Base-by-base conservation (phyloP, 1,140 invertebrate genomes). In the Temnothorax nylanderi region DNA sequence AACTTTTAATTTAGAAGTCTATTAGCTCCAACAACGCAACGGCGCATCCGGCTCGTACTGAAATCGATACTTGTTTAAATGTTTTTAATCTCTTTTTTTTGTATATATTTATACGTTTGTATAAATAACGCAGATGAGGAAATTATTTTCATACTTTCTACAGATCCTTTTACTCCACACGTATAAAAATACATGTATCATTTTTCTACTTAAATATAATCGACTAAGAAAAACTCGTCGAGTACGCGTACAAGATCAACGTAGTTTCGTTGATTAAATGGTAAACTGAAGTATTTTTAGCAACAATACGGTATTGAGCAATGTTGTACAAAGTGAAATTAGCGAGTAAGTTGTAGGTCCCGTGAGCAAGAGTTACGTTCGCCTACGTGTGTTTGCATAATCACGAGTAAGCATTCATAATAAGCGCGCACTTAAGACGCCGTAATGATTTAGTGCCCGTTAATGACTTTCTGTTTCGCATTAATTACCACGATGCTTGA, bases 391-490 rank as follows among this genome's bases (percentile, higher is more conserved):
- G 89, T 89, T 90, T 90, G 89, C 88, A 90, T 90, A 90, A 90
- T 90, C 85, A 86, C 89, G 88, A 87, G 69, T 77, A 87, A 90
- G 89, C 67, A 85, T 90, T 87, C 85, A 71, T 64, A 74, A 78
- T 86, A 88, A 89, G 85, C 86, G 85, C 84, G 65, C 84, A 64
- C 76, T 82, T 77, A 88, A 90, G 71, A 75, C 65, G 75, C 65
- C 58, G 62, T 86, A 71, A 87, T 90, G 89, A 90, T 90, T 90
- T 90, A 90, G 86, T 78, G 85, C 47, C 77, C 72, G 88, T 89
- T 90, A 90, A 90, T 90, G 88, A 90, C 89, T 90, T 87, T 90
- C 89, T 88, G 77, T 90, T 90, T 89, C 85, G 89, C 86, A 89
- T 90, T 90, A 90, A 90, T 90, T 90, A 89, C 60, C 85, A 62